Base-by-base conservation (phyloP, 2,888 invertebrate genomes). In the Diploptera punctata region DNA sequence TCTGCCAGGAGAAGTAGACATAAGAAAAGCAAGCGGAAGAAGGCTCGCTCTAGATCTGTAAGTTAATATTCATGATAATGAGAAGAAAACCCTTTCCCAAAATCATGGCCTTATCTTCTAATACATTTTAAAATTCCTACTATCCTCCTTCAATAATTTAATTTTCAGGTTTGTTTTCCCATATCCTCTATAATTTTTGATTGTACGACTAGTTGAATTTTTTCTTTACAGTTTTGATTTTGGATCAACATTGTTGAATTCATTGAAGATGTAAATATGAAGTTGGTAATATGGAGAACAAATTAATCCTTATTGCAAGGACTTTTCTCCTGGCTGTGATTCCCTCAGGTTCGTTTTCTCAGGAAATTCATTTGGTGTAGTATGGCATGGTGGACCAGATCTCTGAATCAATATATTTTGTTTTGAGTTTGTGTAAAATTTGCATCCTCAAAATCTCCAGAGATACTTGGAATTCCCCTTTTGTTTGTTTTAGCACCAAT, bases 11-110 rank as follows among this genome's bases (percentile, higher is more conserved):
- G 49, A 16, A n/a, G 52, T n/a, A 61, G 70, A 2, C 70, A 70
- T n/a, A 70, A 70, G 62, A 84, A 83, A 75, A 81, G 82, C 72
- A 85, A 84, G 79, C 86, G 85, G 78, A 85, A 81, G 75, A 86
- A 85, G 78, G 77, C 73, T n/a, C 81, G 84, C 68, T 65, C 65
- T 24, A 84, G 83, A 77, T 83, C 84, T 73, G 86, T 85, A 78
- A 57, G 57, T 57, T 29, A 0, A 24, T 33, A 5, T 33, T 33
- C 10, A 7, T 33, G 10, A 33, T 33, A 33, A 33, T 33, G 33
- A 33, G 5, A 7, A 33, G 10, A 33, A 33, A n/a, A n/a, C n/a
- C n/a, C n/a, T n/a, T n/a, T n/a, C n/a, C n/a, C n/a, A n/a, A n/a
- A n/a, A n/a, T n/a, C n/a, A n/a, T n/a, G n/a, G n/a, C n/a, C n/a